Evolutionary conservation across 2,888 invertebrate species (phyloP).

Genomic region (Argyresthia albistria): DNA sequence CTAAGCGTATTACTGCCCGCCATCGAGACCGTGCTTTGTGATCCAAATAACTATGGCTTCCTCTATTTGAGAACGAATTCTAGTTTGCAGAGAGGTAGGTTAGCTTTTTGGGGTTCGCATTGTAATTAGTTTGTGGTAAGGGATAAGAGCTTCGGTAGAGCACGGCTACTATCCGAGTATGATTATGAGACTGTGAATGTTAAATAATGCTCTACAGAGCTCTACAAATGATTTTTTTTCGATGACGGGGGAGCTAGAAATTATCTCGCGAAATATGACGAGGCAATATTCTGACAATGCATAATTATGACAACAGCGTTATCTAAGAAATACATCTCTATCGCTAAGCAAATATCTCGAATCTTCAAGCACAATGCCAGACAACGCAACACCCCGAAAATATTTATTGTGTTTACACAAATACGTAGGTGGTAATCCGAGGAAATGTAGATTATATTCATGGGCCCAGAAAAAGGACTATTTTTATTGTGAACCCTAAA

Average conservation of each 20-base stretch:
- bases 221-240: no score
- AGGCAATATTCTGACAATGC: neutral
- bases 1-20: conserved; percentile 53
- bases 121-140: no score
- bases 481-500: conserved; percentile 11
- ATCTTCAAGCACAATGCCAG: conserved; percentile 28
- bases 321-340: neutral
- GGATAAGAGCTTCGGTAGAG: no score
- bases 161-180: no score
- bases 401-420: conserved; percentile 70
- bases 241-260: no score
- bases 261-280: conserved; percentile 1
- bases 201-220: no score
- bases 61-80: neutral
- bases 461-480: conserved; percentile 12
- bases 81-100: neutral
- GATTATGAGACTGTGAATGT: no score
- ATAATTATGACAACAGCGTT: conserved; percentile 3
- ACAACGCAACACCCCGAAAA: conserved; percentile 49
- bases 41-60: conserved; percentile 49
- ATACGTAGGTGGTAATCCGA: conserved; percentile 70
- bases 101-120: no score
- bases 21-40: conserved; percentile 37
- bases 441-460: conserved; percentile 14
- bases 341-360: conserved; percentile 24